A percentile compares a stretch with the other conserved stretches of the same genome.
phyloP scores from a whole-genome alignment of 1,140 invertebrate genomes.

The Pseudomyrmex sp. region DNA sequence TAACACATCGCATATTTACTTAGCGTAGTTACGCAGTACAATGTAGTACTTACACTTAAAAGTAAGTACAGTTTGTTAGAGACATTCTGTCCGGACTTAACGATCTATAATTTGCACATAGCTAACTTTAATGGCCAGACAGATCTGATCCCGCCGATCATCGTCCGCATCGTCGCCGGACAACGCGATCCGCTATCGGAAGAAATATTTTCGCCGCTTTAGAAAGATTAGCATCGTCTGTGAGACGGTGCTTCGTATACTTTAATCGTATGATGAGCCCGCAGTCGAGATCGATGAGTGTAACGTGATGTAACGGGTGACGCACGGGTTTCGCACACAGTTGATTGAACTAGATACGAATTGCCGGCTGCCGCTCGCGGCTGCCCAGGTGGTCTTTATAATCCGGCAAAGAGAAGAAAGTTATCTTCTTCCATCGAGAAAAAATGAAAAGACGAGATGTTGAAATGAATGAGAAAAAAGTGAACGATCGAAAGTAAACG shows the following conservation, averaged over 20 bases:
- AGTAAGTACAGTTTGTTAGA: neutral
- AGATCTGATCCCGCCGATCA: neutral
- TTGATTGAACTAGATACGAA: constrained; percentile 29
- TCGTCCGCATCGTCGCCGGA: neutral
- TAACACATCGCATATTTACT: constrained; percentile 8
- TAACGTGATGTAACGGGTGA: constrained; percentile 38
- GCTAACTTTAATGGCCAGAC: neutral
- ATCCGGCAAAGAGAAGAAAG: neutral
- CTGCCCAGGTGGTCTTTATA: constrained; percentile 30
- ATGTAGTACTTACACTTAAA: neutral
- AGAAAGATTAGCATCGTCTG: constrained; percentile 8
- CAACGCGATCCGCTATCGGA: neutral
- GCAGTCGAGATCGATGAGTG: constrained; percentile 19
- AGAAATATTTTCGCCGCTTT: constrained; percentile 9
- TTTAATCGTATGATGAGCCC: neutral
- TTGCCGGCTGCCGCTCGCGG: neutral
- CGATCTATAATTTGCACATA: constrained; percentile 18
- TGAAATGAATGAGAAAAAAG: neutral
- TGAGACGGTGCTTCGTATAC: neutral
- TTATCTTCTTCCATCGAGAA: neutral
- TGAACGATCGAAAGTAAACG: neutral
- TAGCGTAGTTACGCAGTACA: neutral
- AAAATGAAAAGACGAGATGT: constrained; percentile 7
- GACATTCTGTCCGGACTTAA: neutral
- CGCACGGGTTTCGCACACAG: constrained; percentile 19